Evolutionary conservation across 2,113 vertebrate genomes (phyloP), one percentile per base, ranked within the genome.

Genomic region (Clinocottus analis): DNA sequence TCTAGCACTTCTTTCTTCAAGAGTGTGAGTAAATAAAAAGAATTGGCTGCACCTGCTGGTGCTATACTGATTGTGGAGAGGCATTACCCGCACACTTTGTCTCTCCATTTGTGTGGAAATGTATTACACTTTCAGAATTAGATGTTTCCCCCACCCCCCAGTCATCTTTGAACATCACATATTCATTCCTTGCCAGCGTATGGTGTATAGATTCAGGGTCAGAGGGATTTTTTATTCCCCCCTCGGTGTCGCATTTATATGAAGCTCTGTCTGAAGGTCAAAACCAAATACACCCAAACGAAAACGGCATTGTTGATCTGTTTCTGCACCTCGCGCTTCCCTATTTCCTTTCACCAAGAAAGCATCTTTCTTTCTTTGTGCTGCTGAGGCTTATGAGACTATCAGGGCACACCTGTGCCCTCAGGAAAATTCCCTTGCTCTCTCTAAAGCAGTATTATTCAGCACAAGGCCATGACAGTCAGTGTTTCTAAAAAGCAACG

Each of bases 341-440:
- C 84, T 71, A 86, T 85, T 92, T 88, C 90, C 79, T 90, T 93
- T 91, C 88, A 91, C 87, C 79, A 82, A 86, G 90, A 74, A 90
- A 89, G 84, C 89, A 75, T 88, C 88, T 89, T 87, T 80, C 78
- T 82, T 88, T 77, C 85, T 92, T 94, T 93, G 90, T 94, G 89
- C 68, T 76, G 76, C 84, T 33, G 0, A 69, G 90, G 86, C 87
- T 91, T 90, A 85, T 91, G 91, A 91, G 91, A 94, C 85, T 90
- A 92, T 90, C 91, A 83, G 89, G 89, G 83, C 90, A 92, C 91
- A 94, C 72, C 77, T 93, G 91, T 91, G 90, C 87, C 89, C 91
- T 75, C 63, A 87, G 81, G 81, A 91, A 90, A 90, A 91, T 93
- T 92, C 89, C 90, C 87, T 85, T 91, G 91, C 85, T 89, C 82